Evolutionary conservation across 2,797 vertebrate genomes (phyloP).

Genomic region (Ammospiza maritima): DNA sequence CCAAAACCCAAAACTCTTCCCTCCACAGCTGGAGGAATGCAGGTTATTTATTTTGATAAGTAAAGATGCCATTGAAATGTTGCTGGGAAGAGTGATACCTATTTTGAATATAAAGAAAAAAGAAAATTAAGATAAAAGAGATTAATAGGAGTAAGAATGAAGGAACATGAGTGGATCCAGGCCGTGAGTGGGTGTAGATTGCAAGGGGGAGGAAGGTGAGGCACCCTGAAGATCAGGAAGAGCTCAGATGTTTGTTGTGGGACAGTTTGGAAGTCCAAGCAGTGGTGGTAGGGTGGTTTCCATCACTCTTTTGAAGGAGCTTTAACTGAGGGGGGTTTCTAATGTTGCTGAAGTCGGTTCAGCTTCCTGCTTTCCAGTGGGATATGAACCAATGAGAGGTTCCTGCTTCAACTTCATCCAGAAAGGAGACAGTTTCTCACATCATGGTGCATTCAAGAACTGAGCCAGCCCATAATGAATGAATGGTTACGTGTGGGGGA

Average conservation of each 20-base stretch:
- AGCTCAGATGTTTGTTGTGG: not conserved
- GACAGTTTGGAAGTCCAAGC: not conserved
- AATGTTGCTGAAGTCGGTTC: not conserved
- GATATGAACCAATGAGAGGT: not conserved
- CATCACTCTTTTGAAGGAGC: not conserved
- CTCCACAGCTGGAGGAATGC: not conserved
- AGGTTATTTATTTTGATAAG: not conserved
- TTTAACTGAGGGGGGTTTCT: not conserved
- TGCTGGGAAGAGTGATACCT: not conserved
- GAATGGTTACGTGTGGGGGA: not conserved
- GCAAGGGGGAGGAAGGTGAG: not conserved
- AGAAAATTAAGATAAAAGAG: not conserved
- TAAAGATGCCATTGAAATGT: not conserved
- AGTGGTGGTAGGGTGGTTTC: not conserved
- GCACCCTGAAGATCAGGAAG: not conserved
- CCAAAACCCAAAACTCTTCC: not conserved
- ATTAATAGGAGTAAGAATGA: not conserved
- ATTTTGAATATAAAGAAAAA: not conserved
- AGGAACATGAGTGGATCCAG: not conserved
- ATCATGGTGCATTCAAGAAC: not conserved
- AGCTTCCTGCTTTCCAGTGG: not conserved
- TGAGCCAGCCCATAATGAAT: not conserved
- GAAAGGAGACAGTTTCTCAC: not conserved
- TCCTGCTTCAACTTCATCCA: not conserved
- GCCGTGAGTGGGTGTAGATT: rapidly evolving